Base-by-base conservation (phyloP, 1,140 invertebrate genomes). In the Bombus pascuorum region DNA sequence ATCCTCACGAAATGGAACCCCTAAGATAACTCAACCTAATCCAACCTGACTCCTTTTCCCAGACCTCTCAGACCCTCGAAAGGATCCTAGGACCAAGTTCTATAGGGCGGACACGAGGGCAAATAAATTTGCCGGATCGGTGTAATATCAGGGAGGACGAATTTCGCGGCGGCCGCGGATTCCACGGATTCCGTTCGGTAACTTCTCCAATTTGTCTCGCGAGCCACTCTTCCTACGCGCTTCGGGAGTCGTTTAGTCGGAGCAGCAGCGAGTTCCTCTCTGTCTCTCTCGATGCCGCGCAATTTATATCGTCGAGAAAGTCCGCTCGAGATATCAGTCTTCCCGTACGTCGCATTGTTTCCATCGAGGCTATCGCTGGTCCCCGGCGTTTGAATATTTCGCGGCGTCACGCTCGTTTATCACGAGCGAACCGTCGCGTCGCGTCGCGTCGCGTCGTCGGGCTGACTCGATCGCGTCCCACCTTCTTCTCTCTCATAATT, bases 201-300 rank as follows among this genome's bases (percentile, higher is more conserved):
- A 91, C 87, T 87, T 81, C 77, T 74, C 47, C 83, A 86, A 90
- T 90, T 90, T 89, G 89, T 91, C 88, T 83, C 77, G 71, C 42
- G 75, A 47, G 78, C 85, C 87, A 59, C 77, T 62, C 83, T 88
- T 90, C 89, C 89, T 83, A 87, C 89, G 86, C 86, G 86, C 66
- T 62, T 75, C 57, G 34, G 68, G 72, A 62, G 57, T 66, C 84
- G 81, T 87, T 89, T 81, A 77, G 77, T 74, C 44, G 28, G 12
- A 25, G 12, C 39, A 25, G 12, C 39, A n/a, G 53, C n/a, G 75
- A 34, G n/a, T 22, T 34, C 34, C 66, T 15, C 65, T 32, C 65
- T 3, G 6, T 22, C 25, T 5, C 39, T 12, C 66, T 39, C 71
- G 32, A 44, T 53, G 74, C 15, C n/a, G 53, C 4, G 53, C 39